These are phyloP conservation scores for Drosophila lini DNA, from an alignment of 1,140 invertebrate genomes.

Conservation along the genomic window DNA sequence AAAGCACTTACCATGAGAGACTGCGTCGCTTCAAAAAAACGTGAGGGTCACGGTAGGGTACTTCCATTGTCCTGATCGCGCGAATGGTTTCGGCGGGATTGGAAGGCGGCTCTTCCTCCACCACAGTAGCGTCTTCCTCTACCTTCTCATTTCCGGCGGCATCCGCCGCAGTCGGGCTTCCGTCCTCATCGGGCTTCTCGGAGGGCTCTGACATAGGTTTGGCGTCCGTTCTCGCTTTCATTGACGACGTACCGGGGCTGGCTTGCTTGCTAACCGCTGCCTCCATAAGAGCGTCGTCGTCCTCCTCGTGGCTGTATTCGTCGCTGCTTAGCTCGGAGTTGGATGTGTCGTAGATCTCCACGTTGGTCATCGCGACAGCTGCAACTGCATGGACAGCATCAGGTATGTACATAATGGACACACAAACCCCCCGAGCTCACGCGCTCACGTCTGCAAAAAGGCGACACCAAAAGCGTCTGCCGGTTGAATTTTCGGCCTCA, in stretches of 20 bases:
- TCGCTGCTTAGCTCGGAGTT: conserved; percentile 69
- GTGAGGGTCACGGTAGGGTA: background rate
- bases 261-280: conserved; percentile 58
- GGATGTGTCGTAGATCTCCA: conserved; percentile 69
- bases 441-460: conserved; percentile 57
- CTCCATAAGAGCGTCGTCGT: conserved; percentile 68
- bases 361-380: conserved; percentile 52
- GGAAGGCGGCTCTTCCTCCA: conserved; percentile 21
- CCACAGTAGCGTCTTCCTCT: background rate
- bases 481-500: conserved; percentile 26
- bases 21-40: conserved; percentile 60
- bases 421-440: conserved; percentile 29
- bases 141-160: conserved; percentile 2
- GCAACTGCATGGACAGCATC: conserved; percentile 26
- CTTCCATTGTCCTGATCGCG: conserved; percentile 30
- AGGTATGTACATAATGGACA: conserved; percentile 31
- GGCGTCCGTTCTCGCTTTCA: background rate
- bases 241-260: background rate
- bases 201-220: conserved; percentile 26
- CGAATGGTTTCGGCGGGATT: conserved; percentile 18
- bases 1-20: conserved; percentile 43
- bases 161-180: background rate
- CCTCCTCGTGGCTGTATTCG: conserved; percentile 64
- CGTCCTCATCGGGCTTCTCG: conserved; percentile 3
- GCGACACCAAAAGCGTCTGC: conserved; percentile 57